Base-by-base conservation (phyloP, 1,140 invertebrate genomes). In the Diabrotica virgifera region DNA sequence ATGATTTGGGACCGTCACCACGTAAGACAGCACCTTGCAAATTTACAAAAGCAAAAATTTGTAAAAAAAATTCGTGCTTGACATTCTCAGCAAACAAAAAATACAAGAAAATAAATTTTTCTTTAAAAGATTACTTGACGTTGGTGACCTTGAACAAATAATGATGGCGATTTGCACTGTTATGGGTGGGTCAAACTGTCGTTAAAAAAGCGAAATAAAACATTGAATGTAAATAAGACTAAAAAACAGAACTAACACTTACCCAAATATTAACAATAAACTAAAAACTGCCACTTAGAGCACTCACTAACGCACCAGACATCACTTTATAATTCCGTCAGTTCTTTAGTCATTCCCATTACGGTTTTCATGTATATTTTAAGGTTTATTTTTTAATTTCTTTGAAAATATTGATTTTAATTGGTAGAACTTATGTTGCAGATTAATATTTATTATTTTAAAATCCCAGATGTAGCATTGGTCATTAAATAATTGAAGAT, bases 401-500 rank as follows among this genome's bases (percentile, higher is more conserved):
- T 67, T 62, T 10, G 36, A 66, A 70, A 70, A 74, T 76, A 72
- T 68, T 56, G 46, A 52, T 57, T 65, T 55, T 55, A 56, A 62
- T 66, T 59, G n/a, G 53, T 62, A 65, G 40, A 63, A 60, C 53
- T 56, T 59, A 62, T 58, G 63, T 7, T 67, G 59, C 64, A 56
- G 58, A 67, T 60, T 67, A 36, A 52, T 67, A 66, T 71, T 73
- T 73, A 65, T 67, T 63, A 63, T 62, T 71, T 68, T 62, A 73
- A 68, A 64, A 64, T 64, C 70, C 53, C 72, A 62, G 75, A 78
- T 77, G 73, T 68, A 68, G 73, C 74, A 76, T 78, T 69, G 54
- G 70, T 74, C 76, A 77, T 77, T 53, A 66, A 72, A 71, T 67
- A 69, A 59, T 72, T 72, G 52, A 56, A 70, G 70, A 75, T 70